These are phyloP conservation scores for Galaxea fascicularis DNA, from an alignment of 92 coral and sea anemone genomes.

Conservation along the genomic window DNA sequence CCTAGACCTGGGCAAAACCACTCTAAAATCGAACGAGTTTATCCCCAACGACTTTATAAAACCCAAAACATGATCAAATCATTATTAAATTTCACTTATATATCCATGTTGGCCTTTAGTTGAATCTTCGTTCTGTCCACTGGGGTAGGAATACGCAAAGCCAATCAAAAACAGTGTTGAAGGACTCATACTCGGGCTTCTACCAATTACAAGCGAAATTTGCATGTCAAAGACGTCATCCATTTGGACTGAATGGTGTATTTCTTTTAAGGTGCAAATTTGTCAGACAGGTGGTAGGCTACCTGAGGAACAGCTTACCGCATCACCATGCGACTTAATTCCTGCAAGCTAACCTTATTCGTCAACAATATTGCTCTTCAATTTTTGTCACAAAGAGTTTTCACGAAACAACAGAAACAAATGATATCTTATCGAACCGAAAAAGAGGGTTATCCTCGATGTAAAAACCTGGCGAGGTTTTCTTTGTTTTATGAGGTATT, in stretches of 20 bases:
- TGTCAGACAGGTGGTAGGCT: conserved; percentile 35
- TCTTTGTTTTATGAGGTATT: too few species aligned
- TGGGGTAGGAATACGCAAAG: conserved; percentile 21
- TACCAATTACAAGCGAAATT: conserved; percentile 68
- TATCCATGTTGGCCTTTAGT: conserved; percentile 33
- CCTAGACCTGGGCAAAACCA: background rate
- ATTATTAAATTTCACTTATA: conserved; percentile 32
- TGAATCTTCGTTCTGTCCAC: conserved; percentile 20
- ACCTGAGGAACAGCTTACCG: conserved; percentile 17
- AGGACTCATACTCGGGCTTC: conserved; percentile 65
- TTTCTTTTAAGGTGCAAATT: conserved; percentile 24
- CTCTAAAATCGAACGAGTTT: background rate
- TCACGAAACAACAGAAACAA: too few species aligned
- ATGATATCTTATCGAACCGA: too few species aligned
- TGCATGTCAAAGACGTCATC: conserved; percentile 74
- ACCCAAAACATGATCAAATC: conserved; percentile 25
- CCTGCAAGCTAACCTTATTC: conserved; percentile 13
- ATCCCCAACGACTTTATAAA: background rate
- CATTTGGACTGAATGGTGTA: conserved; percentile 17
- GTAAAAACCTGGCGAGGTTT: too few species aligned
- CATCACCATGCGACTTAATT: conserved; percentile 36
- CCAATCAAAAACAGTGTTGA: conserved; percentile 47
- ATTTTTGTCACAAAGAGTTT: background rate
- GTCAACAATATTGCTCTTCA: conserved; percentile 5
- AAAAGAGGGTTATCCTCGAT: too few species aligned